Evolutionary conservation across 2,888 invertebrate genomes (phyloP), one percentile per base, ranked within the genome.

Genomic region (Scaptomyza reducta): DNA sequence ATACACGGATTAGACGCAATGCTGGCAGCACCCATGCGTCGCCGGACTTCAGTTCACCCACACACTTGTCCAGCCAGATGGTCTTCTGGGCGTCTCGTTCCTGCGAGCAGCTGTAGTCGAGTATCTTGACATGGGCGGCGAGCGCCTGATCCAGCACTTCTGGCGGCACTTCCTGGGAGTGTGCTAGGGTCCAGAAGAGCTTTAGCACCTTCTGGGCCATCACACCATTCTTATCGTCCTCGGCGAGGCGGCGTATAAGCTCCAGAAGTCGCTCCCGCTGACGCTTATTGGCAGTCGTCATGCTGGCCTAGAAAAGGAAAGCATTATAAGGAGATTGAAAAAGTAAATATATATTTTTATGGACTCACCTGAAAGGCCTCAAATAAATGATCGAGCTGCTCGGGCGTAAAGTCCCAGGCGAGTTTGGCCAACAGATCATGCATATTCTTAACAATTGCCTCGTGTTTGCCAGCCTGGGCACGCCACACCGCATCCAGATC

Each of bases 201-300:
- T 97, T 97, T 83, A 99, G 93, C 50, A 98, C 98, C 94, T 99
- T 99, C 91, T 98, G 97, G 46, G 99, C 98, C 99, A 99, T 99
- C 10, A 98, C 97, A 53, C 99, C 99, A 91, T 99, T 98, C 91
- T 99, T 99, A 91, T 99, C 99, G 91, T 99, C 99, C 92, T 99
- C 99, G 4, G 99, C 99, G 68, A 99, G 93, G 77, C 98, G 94
- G 73, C 99, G 94, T 81, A 99, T 99, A 75, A 99, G 93, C 93
- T 99, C 99, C 83, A 99, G 92, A 75, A 99, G 93, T 89, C 98
- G 97, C 92, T 99, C 99, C 81, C 98, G 94, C 92, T 99, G 98
- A 90, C 98, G 96, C 92, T 97, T 98, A 90, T 96, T 97, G 40
- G 98, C 98, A 75, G 97, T 97, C 45, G 97, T 97, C 99, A 99